Evolutionary conservation across 2,888 invertebrate genomes (phyloP).

Genomic region (Hemithea aestivaria): DNA sequence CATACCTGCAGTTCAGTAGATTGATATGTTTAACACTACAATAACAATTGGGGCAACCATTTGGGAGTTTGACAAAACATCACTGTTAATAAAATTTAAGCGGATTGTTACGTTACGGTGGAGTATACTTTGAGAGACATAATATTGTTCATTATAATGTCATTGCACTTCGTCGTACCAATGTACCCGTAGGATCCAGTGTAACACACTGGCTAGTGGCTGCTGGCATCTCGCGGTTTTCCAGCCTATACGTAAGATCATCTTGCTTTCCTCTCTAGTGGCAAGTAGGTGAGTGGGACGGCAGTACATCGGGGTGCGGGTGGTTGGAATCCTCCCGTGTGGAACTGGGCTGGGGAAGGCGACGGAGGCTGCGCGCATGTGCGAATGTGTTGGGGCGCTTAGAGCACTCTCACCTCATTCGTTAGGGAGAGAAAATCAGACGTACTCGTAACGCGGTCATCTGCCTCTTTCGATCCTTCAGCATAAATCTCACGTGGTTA

Average conservation of each 20-base stretch:
- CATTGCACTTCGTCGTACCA: slow-evolving; percentile 7
- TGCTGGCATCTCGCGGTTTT: slow-evolving; percentile 13
- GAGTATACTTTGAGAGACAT: neutral
- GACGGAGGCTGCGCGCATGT: slow-evolving; percentile 65
- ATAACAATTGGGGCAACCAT: neutral
- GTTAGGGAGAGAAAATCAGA: no score
- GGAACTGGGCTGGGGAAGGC: slow-evolving; percentile 28
- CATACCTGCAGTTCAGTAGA: neutral
- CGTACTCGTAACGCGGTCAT: neutral
- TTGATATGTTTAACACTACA: no score
- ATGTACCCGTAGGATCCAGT: slow-evolving; percentile 9
- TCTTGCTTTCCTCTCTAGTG: slow-evolving; percentile 18
- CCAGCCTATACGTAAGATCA: slow-evolving; percentile 16
- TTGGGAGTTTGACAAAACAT: neutral
- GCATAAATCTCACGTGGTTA: no score
- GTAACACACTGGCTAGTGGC: slow-evolving; percentile 20
- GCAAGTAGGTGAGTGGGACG: slow-evolving; percentile 27
- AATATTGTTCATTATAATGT: slow-evolving; percentile 18
- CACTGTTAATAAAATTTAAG: neutral
- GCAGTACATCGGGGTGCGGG: slow-evolving; percentile 22
- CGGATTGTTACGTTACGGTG: no score
- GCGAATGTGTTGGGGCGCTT: slow-evolving; percentile 9
- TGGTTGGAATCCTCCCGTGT: slow-evolving; percentile 14
- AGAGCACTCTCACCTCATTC: slow-evolving; percentile 1
- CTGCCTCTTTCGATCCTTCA: no score